Evolutionary conservation across 1,140 invertebrate species (phyloP), one percentile per base, ranked within the genome.

Genomic region (Psilanteris sp.): DNA sequence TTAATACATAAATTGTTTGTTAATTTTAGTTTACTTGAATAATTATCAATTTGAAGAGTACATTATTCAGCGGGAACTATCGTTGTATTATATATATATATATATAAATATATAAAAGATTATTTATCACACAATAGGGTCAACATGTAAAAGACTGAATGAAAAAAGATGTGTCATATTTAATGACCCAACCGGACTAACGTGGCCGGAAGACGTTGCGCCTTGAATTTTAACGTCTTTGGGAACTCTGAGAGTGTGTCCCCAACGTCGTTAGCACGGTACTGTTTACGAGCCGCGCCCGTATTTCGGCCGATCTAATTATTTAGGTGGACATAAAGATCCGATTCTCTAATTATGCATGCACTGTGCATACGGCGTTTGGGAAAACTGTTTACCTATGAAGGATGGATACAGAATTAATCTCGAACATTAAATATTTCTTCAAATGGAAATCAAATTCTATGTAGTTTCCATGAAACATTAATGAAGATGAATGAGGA

Each of bases 21-120:
- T n/a, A n/a, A n/a, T n/a, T n/a, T n/a, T n/a, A n/a, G n/a, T n/a
- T n/a, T n/a, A n/a, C n/a, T n/a, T n/a, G n/a, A n/a, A n/a, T n/a
- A n/a, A n/a, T n/a, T n/a, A n/a, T n/a, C n/a, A n/a, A n/a, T n/a
- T n/a, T n/a, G n/a, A n/a, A 20, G 5, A 20, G 18, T 20, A 20
- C 2, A 5, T 3, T 3, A 20, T 5, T 20, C 18, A 5, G 18
- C 18, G 5, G 5, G 79, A 84, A 82, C 83, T 84, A 82, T 83
- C 83, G 77, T 83, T 76, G 78, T 83, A 84, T 84, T 83, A 84
- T 83, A 84, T 26, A 43, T n/a, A n/a, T n/a, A n/a, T n/a, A n/a
- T n/a, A n/a, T n/a, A n/a, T n/a, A n/a, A n/a, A n/a, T n/a, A n/a
- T 16, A 24, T 80, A 81, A 83, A 83, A 81, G 77, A 81, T 61